These are phyloP conservation scores for Diploptera punctata DNA, from an alignment of 2,888 invertebrate species.

Conservation along the genomic window DNA sequence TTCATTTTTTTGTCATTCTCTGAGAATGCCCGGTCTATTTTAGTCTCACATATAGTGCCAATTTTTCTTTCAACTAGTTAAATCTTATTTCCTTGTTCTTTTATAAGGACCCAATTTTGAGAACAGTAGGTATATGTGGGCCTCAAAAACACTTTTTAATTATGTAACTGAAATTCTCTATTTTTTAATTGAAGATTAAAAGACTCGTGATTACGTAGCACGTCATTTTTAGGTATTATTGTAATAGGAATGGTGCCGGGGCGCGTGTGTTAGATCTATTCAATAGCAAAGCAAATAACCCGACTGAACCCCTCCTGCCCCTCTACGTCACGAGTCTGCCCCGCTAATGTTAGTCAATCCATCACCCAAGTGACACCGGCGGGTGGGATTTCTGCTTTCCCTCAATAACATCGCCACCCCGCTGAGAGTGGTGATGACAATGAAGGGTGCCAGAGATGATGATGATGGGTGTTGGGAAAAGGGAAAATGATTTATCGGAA, in stretches of 20 bases:
- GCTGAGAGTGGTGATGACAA: conserved; percentile 26
- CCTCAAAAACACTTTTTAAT: too few relatives aligned
- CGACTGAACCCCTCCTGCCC: background rate
- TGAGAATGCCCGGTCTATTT: too few relatives aligned
- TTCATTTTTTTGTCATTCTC: too few relatives aligned
- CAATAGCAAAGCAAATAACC: conserved; percentile 29
- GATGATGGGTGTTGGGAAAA: conserved; percentile 2
- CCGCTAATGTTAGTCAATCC: conserved; percentile 34
- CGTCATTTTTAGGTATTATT: conserved; percentile 18
- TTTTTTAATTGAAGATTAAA: too few relatives aligned
- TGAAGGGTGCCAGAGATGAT: conserved; percentile 19
- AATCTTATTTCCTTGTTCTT: too few relatives aligned
- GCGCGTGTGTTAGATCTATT: conserved; percentile 24
- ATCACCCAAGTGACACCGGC: conserved; percentile 30
- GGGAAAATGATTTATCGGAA: conserved; percentile 17
- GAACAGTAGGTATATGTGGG: too few relatives aligned
- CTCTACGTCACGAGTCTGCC: background rate
- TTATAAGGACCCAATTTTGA: too few relatives aligned
- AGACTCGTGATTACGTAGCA: conserved; percentile 5
- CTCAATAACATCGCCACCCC: conserved; percentile 25
- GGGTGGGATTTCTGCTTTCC: conserved; percentile 4
- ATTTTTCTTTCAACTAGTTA: too few relatives aligned
- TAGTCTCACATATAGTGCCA: too few relatives aligned
- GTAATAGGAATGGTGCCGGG: conserved; percentile 6
- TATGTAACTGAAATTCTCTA: too few relatives aligned